Evolutionary conservation across 2,888 invertebrate genomes (phyloP), one percentile per base, ranked within the genome.

Genomic region (Protophormia terraenovae): DNA sequence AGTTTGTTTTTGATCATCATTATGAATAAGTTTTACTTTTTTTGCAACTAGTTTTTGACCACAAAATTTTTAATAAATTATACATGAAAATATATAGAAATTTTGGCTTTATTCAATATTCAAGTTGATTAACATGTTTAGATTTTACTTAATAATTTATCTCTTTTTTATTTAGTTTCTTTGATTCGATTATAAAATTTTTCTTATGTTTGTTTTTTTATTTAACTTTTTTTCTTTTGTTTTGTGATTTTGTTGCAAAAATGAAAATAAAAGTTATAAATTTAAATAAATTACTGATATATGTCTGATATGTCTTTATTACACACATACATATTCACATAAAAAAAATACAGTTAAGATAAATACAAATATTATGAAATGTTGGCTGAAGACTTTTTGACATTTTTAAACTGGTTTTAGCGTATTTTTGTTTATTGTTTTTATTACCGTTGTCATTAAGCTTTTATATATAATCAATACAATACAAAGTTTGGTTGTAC

Each of bases 381-480:
- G 69, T 64, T 69, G 10, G 32, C 41, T 76, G 60, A 69, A 62
- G 32, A 69, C 69, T 53, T 75, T 75, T 82, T 82, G 81, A 82
- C 81, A 82, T 82, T 82, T 71, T 53, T 69, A 75, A 82, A 82
- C 81, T 45, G 62, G 81, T 76, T 82, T 69, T 16, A 58, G 16
- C 4, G 7, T 62, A 6, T 8, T 62, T 62, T 29, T 62, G 50
- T 53, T 81, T 29, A 58, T 66, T 50, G 50, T 35, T 53, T 3
- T 22, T 58, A 8, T 60, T 60, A 12, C 12, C 45, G 22, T 45
- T 55, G 53, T 58, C 66, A 24, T 7, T 66, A 8, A 32, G 32
- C 5, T 19, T 16, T 76, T 76, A 19, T 41, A 55, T 19, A 16
- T 55, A 58, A 29, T 64, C 67, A 64, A 64, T 22, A 14, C 62